These are phyloP conservation scores for Tyria jacobaeae DNA, from an alignment of 2,888 invertebrate genomes.

Conservation along the genomic window DNA sequence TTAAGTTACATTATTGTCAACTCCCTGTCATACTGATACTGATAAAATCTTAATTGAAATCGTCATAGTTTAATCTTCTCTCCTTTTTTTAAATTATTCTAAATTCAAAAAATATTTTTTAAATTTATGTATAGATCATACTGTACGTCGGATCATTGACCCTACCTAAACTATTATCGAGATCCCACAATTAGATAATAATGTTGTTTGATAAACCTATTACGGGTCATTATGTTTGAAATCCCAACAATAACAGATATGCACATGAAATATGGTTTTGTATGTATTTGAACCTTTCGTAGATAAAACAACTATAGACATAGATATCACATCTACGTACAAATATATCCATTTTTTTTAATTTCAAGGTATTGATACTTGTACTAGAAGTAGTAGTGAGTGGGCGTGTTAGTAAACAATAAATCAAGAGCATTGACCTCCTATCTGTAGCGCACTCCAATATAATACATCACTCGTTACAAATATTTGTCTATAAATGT, in stretches of 20 bases:
- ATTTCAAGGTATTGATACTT: slow-evolving; percentile 14
- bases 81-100: neutral
- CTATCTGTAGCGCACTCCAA: slow-evolving; percentile 54
- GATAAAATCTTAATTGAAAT: neutral
- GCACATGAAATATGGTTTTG: neutral
- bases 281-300: neutral
- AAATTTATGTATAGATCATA: slow-evolving; percentile 1
- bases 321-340: no score
- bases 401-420: slow-evolving; percentile 42
- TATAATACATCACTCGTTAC: slow-evolving; percentile 11
- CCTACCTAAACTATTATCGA: slow-evolving; percentile 24
- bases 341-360: neutral
- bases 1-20: neutral
- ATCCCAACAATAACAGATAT: slow-evolving; percentile 3
- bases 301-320: neutral
- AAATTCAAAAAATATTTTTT: neutral
- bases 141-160: slow-evolving; percentile 27
- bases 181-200: slow-evolving; percentile 24
- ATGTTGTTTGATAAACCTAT: slow-evolving; percentile 20
- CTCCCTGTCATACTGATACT: neutral
- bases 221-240: slow-evolving; percentile 13
- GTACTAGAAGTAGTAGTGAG: slow-evolving; percentile 25
- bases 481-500: slow-evolving; percentile 10
- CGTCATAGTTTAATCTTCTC: neutral
- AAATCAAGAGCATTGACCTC: slow-evolving; percentile 64